Base-by-base conservation (phyloP, 2,797 vertebrate species). In the Hippoglossus hippoglossus region DNA sequence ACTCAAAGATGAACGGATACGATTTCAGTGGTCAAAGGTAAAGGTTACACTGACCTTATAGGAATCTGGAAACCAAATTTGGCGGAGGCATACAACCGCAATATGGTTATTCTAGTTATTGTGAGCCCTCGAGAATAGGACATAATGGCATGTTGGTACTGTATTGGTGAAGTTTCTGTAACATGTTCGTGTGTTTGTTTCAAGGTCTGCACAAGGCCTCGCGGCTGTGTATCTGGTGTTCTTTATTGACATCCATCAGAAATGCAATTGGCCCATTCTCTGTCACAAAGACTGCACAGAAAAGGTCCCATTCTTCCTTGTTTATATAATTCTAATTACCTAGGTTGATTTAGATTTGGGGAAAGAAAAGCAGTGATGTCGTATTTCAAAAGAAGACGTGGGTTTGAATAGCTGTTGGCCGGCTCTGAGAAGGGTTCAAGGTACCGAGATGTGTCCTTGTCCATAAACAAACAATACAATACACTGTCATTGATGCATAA, bases 311-410 rank as follows among this genome's bases (percentile, higher is more conserved):
- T 87, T 89, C 81, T 81, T 70, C 71, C 80, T 89, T 87, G 81
- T 91, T 93, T 89, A 76, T 85, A 64, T 84, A 75, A 87, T 86
- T 88, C 69, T 87, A 85, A 91, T 89, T 91, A 87, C 77, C 67
- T 2, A 57, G 67, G 76, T 84, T 83, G 83, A 89, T 87, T 87
- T 87, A 82, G 81, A 84, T 81, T 85, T 75, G 78, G 47, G 70
- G 70, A 85, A 86, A 89, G 80, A 81, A 86, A 87, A 84, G 78
- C 66, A 85, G 69, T 64, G 63, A 83, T 84, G 78, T 60, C 28
- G 39, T 57, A 63, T 87, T 90, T 91, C 57, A 87, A 90, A 90
- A 90, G 77, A 62, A 89, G 58, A 72, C 6, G 11, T 54, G 34
- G 65, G 71, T 69, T 75, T 93, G 86, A 91, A 93, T 89, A 90